phyloP scores from a whole-genome alignment of 2,113 vertebrate species.

The Mus musculus region GRCm39 chr15:6553501-6554000 shows the following conservation, averaged over 20 bases:
- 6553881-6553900: slow-evolving; percentile 43
- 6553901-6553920: not conserved
- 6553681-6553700: not conserved
- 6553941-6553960: not conserved
- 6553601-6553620: not conserved
- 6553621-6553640: not conserved
- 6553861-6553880: not conserved
- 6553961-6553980: not conserved
- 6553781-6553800: not conserved
- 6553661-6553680: not conserved
- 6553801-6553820: slow-evolving; percentile 24
- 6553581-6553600: not conserved
- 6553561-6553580: not conserved
- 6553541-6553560: not conserved
- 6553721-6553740: slow-evolving; percentile 20
- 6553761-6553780: not conserved
- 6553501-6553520: not conserved
- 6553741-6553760: not conserved
- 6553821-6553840: slow-evolving; percentile 39
- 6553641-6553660: not conserved
- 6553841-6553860: not conserved
- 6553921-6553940: slow-evolving; percentile 35
- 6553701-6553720: slow-evolving; percentile 28
- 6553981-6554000: not conserved
- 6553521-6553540: not conserved